Conservation (phyloP, 35 echinoderm and acorn worm genomes). For the Patiria miniata region DNA sequence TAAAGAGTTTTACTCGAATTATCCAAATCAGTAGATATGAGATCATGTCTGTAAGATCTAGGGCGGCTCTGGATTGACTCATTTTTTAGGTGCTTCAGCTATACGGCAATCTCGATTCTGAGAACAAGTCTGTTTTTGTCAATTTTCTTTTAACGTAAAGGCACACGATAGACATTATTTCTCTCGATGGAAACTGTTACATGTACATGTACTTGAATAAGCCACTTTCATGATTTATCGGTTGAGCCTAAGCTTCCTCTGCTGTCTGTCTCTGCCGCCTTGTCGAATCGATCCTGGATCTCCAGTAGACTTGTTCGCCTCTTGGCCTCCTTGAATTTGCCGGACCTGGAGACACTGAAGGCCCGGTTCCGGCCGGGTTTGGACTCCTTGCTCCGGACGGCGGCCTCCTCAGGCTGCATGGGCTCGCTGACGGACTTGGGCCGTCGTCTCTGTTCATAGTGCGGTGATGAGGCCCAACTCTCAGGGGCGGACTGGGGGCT, state of each 20-base stretch:
- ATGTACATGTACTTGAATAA: no score
- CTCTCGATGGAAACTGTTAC: no score
- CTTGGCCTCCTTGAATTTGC: constrained; percentile 1
- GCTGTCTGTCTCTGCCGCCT: not conserved
- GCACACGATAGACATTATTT: no score
- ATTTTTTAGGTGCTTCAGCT: no score
- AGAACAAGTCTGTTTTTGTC: no score
- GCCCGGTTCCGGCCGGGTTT: constrained; percentile 4
- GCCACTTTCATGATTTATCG: not conserved
- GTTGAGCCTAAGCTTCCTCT: not conserved
- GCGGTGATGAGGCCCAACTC: not conserved
- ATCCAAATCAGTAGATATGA: no score
- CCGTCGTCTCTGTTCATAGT: not conserved
- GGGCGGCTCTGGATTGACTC: no score
- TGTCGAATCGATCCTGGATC: constrained; percentile 13
- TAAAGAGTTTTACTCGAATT: no score
- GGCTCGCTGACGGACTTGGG: constrained; percentile 28
- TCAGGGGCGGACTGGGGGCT: constrained; percentile 18
- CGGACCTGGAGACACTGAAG: constrained; percentile 18
- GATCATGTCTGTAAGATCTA: no score
- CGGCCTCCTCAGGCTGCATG: not conserved
- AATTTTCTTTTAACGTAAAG: no score
- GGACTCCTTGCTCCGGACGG: constrained; percentile 3
- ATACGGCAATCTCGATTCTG: no score
- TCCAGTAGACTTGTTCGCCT: not conserved